Percentiles rank a stretch among this genome's conserved stretches.
phyloP scores from a whole-genome alignment of 2,113 vertebrate species.

The Cavia aperea region DNA sequence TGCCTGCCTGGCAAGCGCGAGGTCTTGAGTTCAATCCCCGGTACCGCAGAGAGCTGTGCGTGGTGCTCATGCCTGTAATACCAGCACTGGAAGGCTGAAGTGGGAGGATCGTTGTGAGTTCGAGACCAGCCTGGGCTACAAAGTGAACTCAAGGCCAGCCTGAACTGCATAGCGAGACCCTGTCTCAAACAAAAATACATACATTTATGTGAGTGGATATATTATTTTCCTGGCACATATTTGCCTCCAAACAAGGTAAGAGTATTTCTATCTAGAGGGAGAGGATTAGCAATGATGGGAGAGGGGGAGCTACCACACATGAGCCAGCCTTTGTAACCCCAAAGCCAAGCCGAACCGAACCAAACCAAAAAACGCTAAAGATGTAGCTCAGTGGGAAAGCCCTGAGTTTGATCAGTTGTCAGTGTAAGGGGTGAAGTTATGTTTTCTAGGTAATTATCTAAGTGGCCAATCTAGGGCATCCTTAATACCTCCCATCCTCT shows the following conservation, averaged over 20 bases:
- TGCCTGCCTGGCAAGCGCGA: no score
- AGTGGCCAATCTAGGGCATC: background rate
- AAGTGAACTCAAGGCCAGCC: no score
- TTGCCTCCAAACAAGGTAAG: background rate
- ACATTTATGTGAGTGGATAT: background rate
- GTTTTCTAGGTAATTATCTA: background rate
- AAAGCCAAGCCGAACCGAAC: background rate
- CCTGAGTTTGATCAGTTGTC: background rate
- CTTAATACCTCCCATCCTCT: background rate
- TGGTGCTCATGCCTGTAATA: no score
- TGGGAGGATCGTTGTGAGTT: no score
- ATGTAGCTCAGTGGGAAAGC: background rate
- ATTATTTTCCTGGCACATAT: background rate
- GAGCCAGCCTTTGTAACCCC: background rate
- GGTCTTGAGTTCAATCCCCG: no score
- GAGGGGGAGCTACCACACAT: background rate
- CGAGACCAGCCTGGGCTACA: no score
- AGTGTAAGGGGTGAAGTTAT: background rate
- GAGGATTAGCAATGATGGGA: background rate
- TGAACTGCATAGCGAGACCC: no score
- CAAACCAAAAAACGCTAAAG: background rate
- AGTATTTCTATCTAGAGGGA: background rate
- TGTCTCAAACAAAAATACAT: background rate
- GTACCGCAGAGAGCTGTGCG: no score
- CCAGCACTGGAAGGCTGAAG: no score